Evolutionary conservation across 2,797 vertebrate genomes (phyloP).

Genomic region (Sebastes oblongus): DNA sequence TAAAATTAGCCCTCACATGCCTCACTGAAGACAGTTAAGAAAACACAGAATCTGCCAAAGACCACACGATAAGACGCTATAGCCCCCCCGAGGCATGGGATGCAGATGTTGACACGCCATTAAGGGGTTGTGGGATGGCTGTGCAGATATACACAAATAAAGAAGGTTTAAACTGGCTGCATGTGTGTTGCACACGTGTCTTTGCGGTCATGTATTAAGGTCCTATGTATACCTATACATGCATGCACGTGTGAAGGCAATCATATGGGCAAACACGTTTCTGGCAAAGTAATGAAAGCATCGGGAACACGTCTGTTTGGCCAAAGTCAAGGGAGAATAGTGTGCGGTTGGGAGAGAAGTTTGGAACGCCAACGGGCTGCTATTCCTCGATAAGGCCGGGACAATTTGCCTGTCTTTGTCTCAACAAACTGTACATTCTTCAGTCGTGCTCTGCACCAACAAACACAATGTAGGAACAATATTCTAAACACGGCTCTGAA

Average conservation of each 20-base stretch:
- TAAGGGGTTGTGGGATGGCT: constrained; percentile 10
- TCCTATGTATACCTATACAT: background rate
- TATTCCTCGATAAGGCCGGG: background rate
- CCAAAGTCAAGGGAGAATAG: background rate
- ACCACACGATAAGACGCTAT: constrained; percentile 18
- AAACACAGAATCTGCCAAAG: constrained; percentile 60
- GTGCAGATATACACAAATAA: constrained; percentile 48
- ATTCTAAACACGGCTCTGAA: constrained; percentile 32
- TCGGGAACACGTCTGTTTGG: background rate
- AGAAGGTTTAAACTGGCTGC: constrained; percentile 14
- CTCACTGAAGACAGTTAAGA: constrained; percentile 50
- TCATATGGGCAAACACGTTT: constrained; percentile 7
- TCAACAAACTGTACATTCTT: constrained; percentile 46
- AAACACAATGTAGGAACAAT: constrained; percentile 41
- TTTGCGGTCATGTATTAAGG: background rate
- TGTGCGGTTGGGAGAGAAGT: background rate
- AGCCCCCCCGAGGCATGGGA: constrained; percentile 14
- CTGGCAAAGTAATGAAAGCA: background rate
- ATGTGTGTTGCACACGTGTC: constrained; percentile 17
- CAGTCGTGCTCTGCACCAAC: constrained; percentile 20
- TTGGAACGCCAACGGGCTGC: background rate
- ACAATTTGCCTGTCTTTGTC: constrained; percentile 10
- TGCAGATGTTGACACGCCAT: constrained; percentile 53
- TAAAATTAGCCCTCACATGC: constrained; percentile 66
- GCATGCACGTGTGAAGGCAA: constrained; percentile 21